phyloP scores from a whole-genome alignment of 1,140 invertebrate genomes.

The Sitobion miscanthi region DNA sequence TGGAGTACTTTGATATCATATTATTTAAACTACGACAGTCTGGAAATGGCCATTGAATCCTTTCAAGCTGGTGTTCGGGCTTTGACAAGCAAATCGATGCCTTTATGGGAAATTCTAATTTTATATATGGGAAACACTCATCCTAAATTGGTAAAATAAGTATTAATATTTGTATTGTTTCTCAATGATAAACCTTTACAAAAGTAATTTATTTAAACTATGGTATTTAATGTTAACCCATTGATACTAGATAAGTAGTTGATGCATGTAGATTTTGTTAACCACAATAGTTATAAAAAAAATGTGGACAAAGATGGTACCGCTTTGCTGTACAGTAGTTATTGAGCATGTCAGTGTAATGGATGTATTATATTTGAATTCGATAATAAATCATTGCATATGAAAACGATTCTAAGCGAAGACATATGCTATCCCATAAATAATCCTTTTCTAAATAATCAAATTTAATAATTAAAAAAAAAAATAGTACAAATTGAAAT shows the following conservation, averaged over 20 bases:
- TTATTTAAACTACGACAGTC: constrained; percentile 23
- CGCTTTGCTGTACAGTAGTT: too few relatives aligned
- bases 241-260: neutral
- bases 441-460: too few relatives aligned
- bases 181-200: neutral
- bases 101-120: constrained; percentile 44
- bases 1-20: constrained; percentile 26
- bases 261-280: neutral
- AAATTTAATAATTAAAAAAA: too few relatives aligned
- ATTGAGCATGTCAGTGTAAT: too few relatives aligned
- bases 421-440: too few relatives aligned
- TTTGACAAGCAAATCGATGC: neutral
- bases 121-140: constrained; percentile 37
- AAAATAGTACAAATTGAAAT: too few relatives aligned
- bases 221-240: neutral
- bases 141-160: constrained; percentile 38
- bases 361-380: too few relatives aligned
- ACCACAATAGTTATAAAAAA: neutral
- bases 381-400: too few relatives aligned
- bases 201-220: neutral
- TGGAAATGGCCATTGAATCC: constrained; percentile 25
- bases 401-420: neutral
- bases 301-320: too few relatives aligned
- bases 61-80: constrained; percentile 18
- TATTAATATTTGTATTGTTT: neutral